Percentiles rank a stretch among this genome's conserved stretches.
phyloP scores from a whole-genome alignment of 2,113 vertebrate species.

The Colistium nudipinnis region DNA sequence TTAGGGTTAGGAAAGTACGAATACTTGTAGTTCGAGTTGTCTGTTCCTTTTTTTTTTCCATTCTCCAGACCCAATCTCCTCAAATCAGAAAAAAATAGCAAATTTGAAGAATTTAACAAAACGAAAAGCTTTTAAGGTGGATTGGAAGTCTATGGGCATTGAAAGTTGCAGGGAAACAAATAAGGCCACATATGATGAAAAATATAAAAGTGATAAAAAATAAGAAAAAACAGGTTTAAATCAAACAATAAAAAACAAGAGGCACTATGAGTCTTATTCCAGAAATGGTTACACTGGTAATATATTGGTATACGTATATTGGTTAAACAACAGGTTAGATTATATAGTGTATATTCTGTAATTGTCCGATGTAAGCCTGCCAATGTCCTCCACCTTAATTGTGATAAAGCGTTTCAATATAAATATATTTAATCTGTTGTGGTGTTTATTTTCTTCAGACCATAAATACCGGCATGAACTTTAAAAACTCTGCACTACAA shows the following conservation, averaged over 20 bases:
- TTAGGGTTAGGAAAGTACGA: neutral
- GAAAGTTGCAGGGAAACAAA: neutral
- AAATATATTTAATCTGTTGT: neutral
- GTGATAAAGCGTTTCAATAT: too few species aligned
- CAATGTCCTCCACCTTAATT: neutral
- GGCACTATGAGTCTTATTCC: constrained; percentile 23
- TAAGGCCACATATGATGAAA: constrained; percentile 47
- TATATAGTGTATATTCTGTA: constrained; percentile 3
- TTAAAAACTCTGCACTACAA: too few species aligned
- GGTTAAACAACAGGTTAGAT: constrained; percentile 6
- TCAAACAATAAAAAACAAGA: constrained; percentile 13
- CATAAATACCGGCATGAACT: too few species aligned
- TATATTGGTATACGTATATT: neutral
- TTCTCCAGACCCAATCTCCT: neutral
- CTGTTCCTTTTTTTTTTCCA: neutral
- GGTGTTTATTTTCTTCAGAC: neutral
- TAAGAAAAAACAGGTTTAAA: neutral
- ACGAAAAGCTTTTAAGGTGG: too few species aligned
- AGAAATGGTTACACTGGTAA: neutral
- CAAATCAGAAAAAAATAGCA: neutral
- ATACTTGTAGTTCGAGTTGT: constrained; percentile 6
- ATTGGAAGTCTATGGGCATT: neutral
- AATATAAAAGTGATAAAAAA: constrained; percentile 4
- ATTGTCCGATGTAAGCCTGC: neutral
- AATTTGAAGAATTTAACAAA: neutral